Base-by-base conservation (phyloP, 2,888 invertebrate species). In the Gymnosoma rotundatum region DNA sequence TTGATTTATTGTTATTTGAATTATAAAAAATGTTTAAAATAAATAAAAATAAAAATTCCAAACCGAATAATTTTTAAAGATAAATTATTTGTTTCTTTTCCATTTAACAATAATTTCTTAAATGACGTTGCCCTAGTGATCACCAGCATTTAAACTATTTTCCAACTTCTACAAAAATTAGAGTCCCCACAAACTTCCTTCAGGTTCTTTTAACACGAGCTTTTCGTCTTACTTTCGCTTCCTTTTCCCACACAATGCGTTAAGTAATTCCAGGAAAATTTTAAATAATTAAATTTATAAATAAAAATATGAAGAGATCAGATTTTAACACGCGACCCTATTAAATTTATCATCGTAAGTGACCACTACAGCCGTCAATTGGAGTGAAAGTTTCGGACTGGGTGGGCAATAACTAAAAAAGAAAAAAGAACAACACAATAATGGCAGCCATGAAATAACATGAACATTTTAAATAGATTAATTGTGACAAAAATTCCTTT, bases 401-500 rank as follows among this genome's bases (percentile, higher is more conserved):
- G 67, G 81, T 78, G 82, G 76, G 48, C 69, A 66, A 60, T 78
- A 74, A 36, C 66, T 56, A 38, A 66, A 32, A 32, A 32, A 32
- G 25, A 32, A 32, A 32, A 32, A 61, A 60, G 60, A 67, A 60
- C 64, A 67, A 32, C 45, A 56, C 21, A 25, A 58, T 70, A 54
- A 64, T 58, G 72, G 58, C 66, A 42, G 67, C 48, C 69, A 25
- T 70, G 56, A 58, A 78, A 72, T 61, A 75, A 67, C 52, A 83
- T 83, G 72, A 73, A 60, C 83, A 83, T 76, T 76, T 82, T 83
- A 76, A 85, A 83, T 85, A 76, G 79, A 83, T 79, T 83, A 83
- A 85, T 85, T 84, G 78, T 75, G 81, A 84, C 69, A 78, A 84
- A 84, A 81, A 84, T 84, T 74, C 81, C 66, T 45, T 84, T 69